Evolutionary conservation across 2,888 invertebrate genomes (phyloP).

Genomic region (Pollenia griseotomentosa): DNA sequence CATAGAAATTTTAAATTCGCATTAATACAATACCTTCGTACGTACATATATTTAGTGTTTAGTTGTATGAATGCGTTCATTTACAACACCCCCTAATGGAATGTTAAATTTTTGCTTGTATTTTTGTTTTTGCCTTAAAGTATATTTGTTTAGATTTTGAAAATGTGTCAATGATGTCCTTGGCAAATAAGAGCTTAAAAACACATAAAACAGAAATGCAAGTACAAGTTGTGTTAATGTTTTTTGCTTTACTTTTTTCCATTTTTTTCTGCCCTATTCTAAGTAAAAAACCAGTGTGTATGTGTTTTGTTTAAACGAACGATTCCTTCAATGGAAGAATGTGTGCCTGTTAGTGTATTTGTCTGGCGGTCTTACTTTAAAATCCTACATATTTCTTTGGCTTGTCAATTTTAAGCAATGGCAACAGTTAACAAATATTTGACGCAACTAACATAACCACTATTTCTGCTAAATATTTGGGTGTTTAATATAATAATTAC

Average conservation of each 20-base stretch:
- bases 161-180: slow-evolving; percentile 69
- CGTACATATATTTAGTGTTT: background rate
- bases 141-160: slow-evolving; percentile 41
- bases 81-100: slow-evolving; percentile 15
- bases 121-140: slow-evolving; percentile 13
- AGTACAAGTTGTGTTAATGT: background rate
- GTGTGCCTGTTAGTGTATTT: background rate
- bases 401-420: background rate
- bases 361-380: background rate
- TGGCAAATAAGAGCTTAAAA: slow-evolving; percentile 47
- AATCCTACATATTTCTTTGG: background rate
- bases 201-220: slow-evolving; percentile 1
- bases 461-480: too few relatives aligned
- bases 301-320: background rate
- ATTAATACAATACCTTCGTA: background rate
- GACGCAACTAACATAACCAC: too few relatives aligned
- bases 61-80: slow-evolving; percentile 11
- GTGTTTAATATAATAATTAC: too few relatives aligned
- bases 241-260: background rate
- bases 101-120: slow-evolving; percentile 7
- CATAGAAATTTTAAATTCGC: background rate
- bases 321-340: too few relatives aligned
- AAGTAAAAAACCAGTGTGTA: background rate
- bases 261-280: background rate
- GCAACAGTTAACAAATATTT: background rate